Evolutionary conservation across 2,888 invertebrate species (phyloP), one percentile per base, ranked within the genome.

Genomic region (Nipponacmea schrenckii): DNA sequence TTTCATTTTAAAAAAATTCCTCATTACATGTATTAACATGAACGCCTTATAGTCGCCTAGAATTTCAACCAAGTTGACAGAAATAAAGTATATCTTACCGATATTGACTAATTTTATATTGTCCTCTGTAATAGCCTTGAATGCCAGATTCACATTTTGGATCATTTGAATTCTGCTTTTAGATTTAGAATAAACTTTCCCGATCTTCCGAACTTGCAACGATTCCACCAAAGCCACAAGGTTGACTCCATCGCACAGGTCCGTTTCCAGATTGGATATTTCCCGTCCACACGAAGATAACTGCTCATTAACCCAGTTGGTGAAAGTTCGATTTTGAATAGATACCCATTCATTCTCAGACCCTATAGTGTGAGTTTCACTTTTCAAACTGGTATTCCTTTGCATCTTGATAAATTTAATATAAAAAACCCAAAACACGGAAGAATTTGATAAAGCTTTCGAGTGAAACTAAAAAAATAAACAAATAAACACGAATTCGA

Each of bases 51-150:
- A 15, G 17, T 50, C 17, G 14, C n/a, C 56, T 12, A 12, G 56
- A 20, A n/a, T n/a, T n/a, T 1, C 20, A 7, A n/a, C 20, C n/a
- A n/a, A 24, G 10, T 24, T n/a, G 17, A 8, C 7, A 56, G 24
- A n/a, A 0, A n/a, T 24, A 4, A 10, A 20, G n/a, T 12, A 14
- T 56, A 20, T 20, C 85, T 80, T 90, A 95, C 98, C 98, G 84
- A 98, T 98, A 90, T 98, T 98, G 77, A 98, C 98, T 80, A 98
- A 92, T 89, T 97, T 97, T 69, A 98, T 95, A 69, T 97, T 96
- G 89, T 98, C 98, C 74, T 95, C 94, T 85, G 96, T 94, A 75
- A 98, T 94, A 63, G 98, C 97, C 86, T 95, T 95, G 71, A 98
- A 91, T 0, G 98, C 98, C 62, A 96, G 94, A 72, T 96, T 95